phyloP scores from a whole-genome alignment of 2,888 invertebrate species.

The Scelioninae gen. 2 region DNA sequence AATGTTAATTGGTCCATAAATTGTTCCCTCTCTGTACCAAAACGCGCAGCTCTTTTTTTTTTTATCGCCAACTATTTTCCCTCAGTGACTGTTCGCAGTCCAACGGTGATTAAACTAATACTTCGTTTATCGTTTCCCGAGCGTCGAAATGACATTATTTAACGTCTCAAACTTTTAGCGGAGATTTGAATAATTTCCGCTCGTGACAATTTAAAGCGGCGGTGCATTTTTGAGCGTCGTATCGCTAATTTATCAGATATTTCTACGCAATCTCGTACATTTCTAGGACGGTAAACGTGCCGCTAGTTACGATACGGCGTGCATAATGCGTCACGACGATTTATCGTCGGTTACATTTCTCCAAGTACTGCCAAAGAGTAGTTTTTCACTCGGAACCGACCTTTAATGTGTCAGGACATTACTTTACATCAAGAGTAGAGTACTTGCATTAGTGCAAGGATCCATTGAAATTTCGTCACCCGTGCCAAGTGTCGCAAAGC shows the following conservation, averaged over 20 bases:
- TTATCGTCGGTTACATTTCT: slow-evolving; percentile 61
- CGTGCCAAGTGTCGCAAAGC: slow-evolving; percentile 58
- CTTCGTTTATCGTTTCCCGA: too few species aligned
- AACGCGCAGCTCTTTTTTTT: too few species aligned
- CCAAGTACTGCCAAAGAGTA: slow-evolving; percentile 60
- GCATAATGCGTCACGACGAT: slow-evolving; percentile 59
- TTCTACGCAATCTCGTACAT: slow-evolving; percentile 55
- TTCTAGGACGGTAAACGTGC: slow-evolving; percentile 54
- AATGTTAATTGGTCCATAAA: too few species aligned
- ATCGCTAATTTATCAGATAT: slow-evolving; percentile 57
- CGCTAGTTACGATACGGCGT: slow-evolving; percentile 60
- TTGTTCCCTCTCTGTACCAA: too few species aligned
- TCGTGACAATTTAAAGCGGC: too few species aligned
- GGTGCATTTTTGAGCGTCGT: slow-evolving; percentile 12
- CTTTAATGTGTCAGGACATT: slow-evolving; percentile 62
- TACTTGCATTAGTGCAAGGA: slow-evolving; percentile 60
- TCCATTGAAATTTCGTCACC: slow-evolving; percentile 61
- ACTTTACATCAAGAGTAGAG: slow-evolving; percentile 60
- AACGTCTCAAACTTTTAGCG: slow-evolving; percentile 12
- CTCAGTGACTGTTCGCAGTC: too few species aligned
- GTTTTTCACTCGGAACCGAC: slow-evolving; percentile 59
- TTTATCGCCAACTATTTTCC: too few species aligned
- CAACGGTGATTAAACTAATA: too few species aligned
- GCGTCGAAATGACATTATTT: too few species aligned
- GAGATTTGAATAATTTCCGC: not conserved